Evolutionary conservation across 2,888 invertebrate genomes (phyloP), one percentile per base, ranked within the genome.

Genomic region (Trichacis sp.): DNA sequence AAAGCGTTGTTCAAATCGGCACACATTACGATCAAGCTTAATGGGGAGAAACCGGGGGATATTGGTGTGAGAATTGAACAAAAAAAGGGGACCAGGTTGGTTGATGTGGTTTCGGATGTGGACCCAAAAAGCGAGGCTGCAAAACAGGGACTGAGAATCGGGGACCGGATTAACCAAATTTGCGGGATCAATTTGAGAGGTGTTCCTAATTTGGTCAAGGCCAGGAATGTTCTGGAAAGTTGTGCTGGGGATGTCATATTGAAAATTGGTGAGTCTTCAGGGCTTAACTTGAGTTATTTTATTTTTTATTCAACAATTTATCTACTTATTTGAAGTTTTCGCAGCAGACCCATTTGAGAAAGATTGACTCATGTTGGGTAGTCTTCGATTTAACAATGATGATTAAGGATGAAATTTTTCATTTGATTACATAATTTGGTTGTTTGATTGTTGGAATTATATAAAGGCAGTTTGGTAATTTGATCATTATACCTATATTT

Each of bases 111-210:
- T 14, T 74, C 81, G 0, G 75, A 68, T 33, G 64, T 83, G 55
- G 78, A 82, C 19, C 47, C 64, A 0, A 65, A 72, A 2, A 81
- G 81, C 0, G 81, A 75, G 5, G 83, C 82, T 0, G 75, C 74
- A 0, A 80, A 69, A 30, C 80, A 80, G 40, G 87, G 86, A 14
- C 81, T 89, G 42, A 78, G 82, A 42, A 80, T 87, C 5, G 88
- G 88, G 1, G 89, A 89, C 73, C 87, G 89, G 71, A 85, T 89
- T 20, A 85, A 89, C 2, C 85, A 88, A 57, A 87, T 89, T 40
- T 88, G 87, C 65, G 88, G 88, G 0, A 85, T 85, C 11, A 84
- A 87, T 24, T 72, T 89, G 40, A 84, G 86, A 2, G 87, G 87
- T 0, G 84, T 89, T 67, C 71, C 75, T 1, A 47, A 49, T 3